These are phyloP conservation scores for Eurypyga helias DNA, from an alignment of 2,113 vertebrate genomes.

Conservation along the genomic window DNA sequence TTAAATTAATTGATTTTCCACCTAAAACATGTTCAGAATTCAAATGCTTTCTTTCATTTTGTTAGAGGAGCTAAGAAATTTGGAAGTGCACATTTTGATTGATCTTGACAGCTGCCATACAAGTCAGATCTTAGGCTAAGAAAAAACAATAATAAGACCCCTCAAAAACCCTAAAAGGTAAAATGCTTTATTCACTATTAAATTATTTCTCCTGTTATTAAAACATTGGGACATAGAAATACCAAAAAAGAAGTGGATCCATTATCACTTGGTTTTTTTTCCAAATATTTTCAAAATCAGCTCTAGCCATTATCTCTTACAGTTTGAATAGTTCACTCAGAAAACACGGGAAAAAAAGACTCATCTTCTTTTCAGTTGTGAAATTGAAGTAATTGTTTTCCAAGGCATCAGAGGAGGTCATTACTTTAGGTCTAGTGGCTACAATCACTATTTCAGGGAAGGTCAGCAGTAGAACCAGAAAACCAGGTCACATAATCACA, in stretches of 20 bases:
- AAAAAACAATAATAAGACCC: not conserved
- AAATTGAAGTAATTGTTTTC: not conserved
- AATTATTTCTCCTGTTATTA: not conserved
- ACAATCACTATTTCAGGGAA: not conserved
- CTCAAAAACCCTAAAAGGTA: not conserved
- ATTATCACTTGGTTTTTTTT: not conserved
- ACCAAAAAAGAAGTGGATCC: not conserved
- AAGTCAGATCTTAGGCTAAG: not conserved
- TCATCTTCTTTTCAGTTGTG: not conserved
- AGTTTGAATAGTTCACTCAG: not conserved
- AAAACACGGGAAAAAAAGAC: not conserved
- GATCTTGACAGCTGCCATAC: not conserved
- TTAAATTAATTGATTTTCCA: not conserved
- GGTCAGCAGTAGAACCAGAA: not conserved
- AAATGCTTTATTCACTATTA: not conserved
- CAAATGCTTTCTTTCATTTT: not conserved
- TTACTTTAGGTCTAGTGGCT: not conserved
- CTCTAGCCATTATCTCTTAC: not conserved
- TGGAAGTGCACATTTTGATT: not conserved
- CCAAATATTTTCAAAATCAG: not conserved
- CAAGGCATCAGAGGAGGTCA: not conserved
- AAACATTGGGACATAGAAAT: not conserved
- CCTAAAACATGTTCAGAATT: not conserved
- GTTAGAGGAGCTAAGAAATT: not conserved
- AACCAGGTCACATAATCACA: not conserved